These are phyloP conservation scores for Prochilodus magdalenae DNA, from an alignment of 2,113 vertebrate species.

Conservation along the genomic window DNA sequence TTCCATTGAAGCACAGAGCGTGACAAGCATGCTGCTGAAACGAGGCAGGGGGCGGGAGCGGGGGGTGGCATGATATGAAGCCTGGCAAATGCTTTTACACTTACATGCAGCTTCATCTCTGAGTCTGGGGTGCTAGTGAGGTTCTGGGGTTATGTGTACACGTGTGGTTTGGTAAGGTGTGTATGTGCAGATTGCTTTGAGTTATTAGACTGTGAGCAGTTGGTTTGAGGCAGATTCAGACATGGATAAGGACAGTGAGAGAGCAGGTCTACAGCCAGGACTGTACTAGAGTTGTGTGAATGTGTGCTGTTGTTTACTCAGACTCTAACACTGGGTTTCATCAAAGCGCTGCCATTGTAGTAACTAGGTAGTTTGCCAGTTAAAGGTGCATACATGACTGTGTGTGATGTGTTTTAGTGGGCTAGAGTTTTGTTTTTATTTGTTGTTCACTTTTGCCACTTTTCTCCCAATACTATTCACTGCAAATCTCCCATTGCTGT, in stretches of 20 bases:
- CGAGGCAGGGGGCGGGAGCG: constrained; percentile 11
- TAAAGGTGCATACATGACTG: not conserved
- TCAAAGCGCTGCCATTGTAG: constrained; percentile 49
- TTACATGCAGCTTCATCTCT: constrained; percentile 73
- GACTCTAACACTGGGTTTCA: constrained; percentile 40
- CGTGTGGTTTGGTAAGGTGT: constrained; percentile 42
- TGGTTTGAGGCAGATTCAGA: constrained; percentile 78
- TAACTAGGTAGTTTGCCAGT: constrained; percentile 40
- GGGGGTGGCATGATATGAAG: constrained; percentile 34
- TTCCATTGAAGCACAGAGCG: constrained; percentile 65
- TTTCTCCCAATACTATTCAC: not conserved
- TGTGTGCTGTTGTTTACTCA: constrained; percentile 32
- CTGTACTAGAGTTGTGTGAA: constrained; percentile 29
- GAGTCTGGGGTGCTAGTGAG: constrained; percentile 45
- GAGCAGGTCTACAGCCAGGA: constrained; percentile 18
- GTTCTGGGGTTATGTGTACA: constrained; percentile 45
- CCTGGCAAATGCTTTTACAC: constrained; percentile 63
- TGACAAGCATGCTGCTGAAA: constrained; percentile 69
- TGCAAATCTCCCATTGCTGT: constrained; percentile 11
- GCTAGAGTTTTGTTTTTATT: not conserved
- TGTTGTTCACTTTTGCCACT: constrained; percentile 51
- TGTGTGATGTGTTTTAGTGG: constrained; percentile 49
- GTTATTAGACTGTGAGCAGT: constrained; percentile 67
- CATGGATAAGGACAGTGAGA: constrained; percentile 55
- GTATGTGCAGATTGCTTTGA: constrained; percentile 24